Evolutionary conservation across 2,113 vertebrate species (phyloP).

Genomic region (Nicator chloris): DNA sequence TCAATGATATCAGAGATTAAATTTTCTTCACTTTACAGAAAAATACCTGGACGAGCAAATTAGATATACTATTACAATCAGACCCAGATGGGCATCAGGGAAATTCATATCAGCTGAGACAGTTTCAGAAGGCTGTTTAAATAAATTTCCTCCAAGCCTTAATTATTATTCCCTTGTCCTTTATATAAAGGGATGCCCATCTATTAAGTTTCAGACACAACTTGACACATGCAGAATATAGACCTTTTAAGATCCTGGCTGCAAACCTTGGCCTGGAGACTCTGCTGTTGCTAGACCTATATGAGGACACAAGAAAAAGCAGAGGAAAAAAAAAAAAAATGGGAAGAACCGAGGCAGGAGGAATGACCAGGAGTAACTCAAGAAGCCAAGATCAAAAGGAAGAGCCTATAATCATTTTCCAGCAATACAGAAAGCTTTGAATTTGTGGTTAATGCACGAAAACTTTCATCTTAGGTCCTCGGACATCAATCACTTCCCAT

Average conservation of each 20-base stretch:
- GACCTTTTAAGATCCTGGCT: not conserved
- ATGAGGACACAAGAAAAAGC: not conserved
- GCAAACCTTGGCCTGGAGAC: not conserved
- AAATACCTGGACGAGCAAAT: not conserved
- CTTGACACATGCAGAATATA: not conserved
- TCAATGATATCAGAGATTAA: not conserved
- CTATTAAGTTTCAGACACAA: not conserved
- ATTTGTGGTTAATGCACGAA: not conserved
- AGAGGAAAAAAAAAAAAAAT: not conserved
- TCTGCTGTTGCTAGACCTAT: not conserved
- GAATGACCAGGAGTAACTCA: not conserved
- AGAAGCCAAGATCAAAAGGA: slow-evolving; percentile 19
- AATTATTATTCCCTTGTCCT: not conserved
- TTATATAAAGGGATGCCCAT: not conserved
- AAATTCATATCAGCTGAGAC: not conserved
- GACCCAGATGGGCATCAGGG: not conserved
- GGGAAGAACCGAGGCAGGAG: not conserved
- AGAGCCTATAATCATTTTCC: not conserved
- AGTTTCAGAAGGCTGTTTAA: not conserved
- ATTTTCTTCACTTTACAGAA: not conserved
- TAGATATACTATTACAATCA: not conserved
- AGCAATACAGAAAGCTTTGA: not conserved
- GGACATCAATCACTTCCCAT: not conserved
- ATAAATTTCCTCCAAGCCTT: not conserved
- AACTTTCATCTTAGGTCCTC: not conserved